Conservation (phyloP, 2,888 invertebrate species). For the Microplitis deprimator region DNA sequence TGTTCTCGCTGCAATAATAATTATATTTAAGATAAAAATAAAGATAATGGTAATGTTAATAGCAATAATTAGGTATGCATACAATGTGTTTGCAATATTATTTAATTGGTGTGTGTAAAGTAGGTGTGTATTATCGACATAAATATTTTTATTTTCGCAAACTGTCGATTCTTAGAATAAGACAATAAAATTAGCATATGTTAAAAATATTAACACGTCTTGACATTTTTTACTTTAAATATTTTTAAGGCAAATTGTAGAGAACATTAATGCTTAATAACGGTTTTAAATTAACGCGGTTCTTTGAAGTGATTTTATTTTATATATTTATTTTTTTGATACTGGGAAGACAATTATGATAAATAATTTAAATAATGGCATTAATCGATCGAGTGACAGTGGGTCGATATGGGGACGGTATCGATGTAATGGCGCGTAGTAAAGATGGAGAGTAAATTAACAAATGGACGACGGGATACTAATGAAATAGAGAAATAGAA, state of each 20-base stretch:
- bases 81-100: background rate
- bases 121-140: constrained; percentile 16
- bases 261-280: background rate
- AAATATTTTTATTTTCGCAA: background rate
- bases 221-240: background rate
- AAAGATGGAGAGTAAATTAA: background rate
- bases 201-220: constrained; percentile 3
- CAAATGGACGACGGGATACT: background rate
- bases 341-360: background rate
- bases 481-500: constrained; percentile 6
- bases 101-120: constrained; percentile 34
- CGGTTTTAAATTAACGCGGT: background rate
- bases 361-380: background rate
- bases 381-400: background rate
- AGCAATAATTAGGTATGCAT: background rate
- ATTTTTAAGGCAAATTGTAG: background rate
- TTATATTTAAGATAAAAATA: background rate
- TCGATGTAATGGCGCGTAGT: background rate
- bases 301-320: constrained; percentile 5
- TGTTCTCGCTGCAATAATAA: background rate
- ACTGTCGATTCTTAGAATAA: constrained; percentile 13
- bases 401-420: background rate
- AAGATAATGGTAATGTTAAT: background rate
- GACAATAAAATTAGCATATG: constrained; percentile 1
- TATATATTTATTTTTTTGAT: background rate